Evolutionary conservation across 2,113 vertebrate species (phyloP).

Genomic region (Cyprinodon tularosa): DNA sequence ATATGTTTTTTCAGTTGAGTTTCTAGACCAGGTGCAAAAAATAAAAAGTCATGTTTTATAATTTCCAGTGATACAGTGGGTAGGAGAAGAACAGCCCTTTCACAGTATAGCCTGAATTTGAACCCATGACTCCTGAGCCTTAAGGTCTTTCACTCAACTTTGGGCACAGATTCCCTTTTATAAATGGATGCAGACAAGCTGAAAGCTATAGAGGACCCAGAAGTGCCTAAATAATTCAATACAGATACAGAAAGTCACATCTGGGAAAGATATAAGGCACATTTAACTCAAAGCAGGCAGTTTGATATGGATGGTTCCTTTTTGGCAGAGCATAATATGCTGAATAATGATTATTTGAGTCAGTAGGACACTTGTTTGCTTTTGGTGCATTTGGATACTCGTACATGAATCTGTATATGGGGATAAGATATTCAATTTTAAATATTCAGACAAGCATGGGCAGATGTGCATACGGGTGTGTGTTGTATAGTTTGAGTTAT

Average conservation of each 20-base stretch:
- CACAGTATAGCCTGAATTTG: conserved; percentile 56
- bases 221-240: conserved; percentile 78
- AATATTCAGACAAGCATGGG: conserved; percentile 2
- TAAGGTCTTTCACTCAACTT: conserved; percentile 62
- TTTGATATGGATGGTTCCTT: conserved; percentile 59
- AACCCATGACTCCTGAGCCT: conserved; percentile 62
- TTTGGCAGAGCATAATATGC: conserved; percentile 53
- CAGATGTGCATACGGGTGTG: conserved; percentile 29
- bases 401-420: neutral
- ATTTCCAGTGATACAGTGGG: conserved; percentile 14
- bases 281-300: conserved; percentile 74
- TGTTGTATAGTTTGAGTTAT: neutral
- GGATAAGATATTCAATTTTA: conserved; percentile 8
- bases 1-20: too few relatives aligned
- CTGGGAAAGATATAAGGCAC: conserved; percentile 68
- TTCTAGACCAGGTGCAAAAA: neutral
- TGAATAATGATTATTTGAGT: neutral
- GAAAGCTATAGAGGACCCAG: conserved; percentile 75
- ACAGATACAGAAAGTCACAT: conserved; percentile 78
- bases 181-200: conserved; percentile 75
- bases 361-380: conserved; percentile 16
- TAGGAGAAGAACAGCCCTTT: conserved; percentile 28
- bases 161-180: conserved; percentile 54
- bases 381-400: conserved; percentile 2
- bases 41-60: conserved; percentile 48